A percentile compares a stretch with the other conserved stretches of the same genome.
Conservation (phyloP, 1,140 invertebrate genomes). For the Cydia pomonella region DNA sequence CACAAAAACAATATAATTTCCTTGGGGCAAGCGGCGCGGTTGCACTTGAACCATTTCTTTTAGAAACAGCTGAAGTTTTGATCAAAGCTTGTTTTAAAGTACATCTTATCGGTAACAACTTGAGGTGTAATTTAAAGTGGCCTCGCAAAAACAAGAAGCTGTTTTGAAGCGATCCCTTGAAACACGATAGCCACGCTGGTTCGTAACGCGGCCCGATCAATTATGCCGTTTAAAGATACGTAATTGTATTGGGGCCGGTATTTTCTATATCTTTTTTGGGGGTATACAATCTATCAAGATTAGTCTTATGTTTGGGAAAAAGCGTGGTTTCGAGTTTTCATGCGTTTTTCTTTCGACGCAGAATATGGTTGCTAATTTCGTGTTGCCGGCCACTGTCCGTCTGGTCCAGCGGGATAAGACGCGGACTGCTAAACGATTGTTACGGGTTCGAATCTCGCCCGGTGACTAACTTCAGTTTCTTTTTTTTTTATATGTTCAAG, state of each 20-base stretch:
- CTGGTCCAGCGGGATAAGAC: too few relatives aligned
- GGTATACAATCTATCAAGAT: too few relatives aligned
- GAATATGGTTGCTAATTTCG: too few relatives aligned
- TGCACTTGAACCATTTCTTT: conserved; percentile 3
- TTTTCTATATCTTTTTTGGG: too few relatives aligned
- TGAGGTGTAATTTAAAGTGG: background rate
- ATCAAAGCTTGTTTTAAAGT: background rate
- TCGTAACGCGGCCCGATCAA: conserved; percentile 9
- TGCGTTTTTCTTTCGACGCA: too few relatives aligned
- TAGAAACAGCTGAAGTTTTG: background rate
- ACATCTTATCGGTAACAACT: background rate
- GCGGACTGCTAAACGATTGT: too few relatives aligned
- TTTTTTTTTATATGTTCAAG: too few relatives aligned
- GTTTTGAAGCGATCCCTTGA: background rate
- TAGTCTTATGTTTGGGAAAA: too few relatives aligned
- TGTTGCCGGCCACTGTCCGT: too few relatives aligned
- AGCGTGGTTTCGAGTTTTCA: too few relatives aligned
- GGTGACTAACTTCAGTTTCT: too few relatives aligned
- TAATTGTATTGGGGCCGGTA: background rate
- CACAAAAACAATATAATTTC: conserved; percentile 31
- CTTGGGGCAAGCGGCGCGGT: conserved; percentile 1
- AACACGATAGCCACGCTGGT: conserved; percentile 15
- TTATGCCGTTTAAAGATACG: conserved; percentile 20
- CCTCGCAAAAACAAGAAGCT: background rate
- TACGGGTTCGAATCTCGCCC: too few relatives aligned